A percentile compares a stretch with the other conserved stretches of the same genome.
These are phyloP conservation scores for Euwallacea similis DNA, from an alignment of 1,140 invertebrate species.

Conservation along the genomic window DNA sequence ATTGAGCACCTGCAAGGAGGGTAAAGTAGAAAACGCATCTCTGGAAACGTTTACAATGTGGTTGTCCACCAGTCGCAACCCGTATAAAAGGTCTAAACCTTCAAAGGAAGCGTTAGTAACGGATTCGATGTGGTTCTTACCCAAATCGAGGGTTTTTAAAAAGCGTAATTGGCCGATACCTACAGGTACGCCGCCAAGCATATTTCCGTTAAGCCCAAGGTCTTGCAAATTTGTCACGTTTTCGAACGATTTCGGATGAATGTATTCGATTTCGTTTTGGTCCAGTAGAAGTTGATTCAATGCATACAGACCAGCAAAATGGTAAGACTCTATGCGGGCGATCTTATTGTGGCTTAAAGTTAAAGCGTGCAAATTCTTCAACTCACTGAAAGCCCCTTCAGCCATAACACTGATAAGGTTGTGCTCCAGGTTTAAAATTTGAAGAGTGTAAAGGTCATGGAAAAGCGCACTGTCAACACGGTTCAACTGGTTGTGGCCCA, in stretches of 20 bases:
- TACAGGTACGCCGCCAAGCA: conserved; percentile 69
- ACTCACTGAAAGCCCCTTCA: conserved; percentile 71
- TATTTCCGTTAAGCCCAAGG: conserved; percentile 76
- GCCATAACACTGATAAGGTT: conserved; percentile 74
- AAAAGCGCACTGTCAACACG: conserved; percentile 73
- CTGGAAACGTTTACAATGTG: conserved; percentile 66
- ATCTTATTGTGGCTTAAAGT: conserved; percentile 75
- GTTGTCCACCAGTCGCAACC: conserved; percentile 68
- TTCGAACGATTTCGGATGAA: conserved; percentile 74
- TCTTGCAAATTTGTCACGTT: conserved; percentile 81
- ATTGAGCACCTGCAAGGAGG: conserved; percentile 68
- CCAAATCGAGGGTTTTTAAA: conserved; percentile 75
- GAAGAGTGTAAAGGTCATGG: conserved; percentile 73
- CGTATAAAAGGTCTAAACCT: conserved; percentile 65
- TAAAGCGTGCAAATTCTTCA: conserved; percentile 76
- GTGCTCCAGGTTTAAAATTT: conserved; percentile 74
- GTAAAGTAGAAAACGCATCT: conserved; percentile 67
- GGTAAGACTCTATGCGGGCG: conserved; percentile 65
- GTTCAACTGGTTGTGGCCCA: conserved; percentile 72
- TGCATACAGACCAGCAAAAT: conserved; percentile 72
- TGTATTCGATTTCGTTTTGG: conserved; percentile 69
- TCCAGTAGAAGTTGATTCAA: conserved; percentile 75
- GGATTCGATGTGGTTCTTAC: conserved; percentile 72
- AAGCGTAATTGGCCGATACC: conserved; percentile 68
- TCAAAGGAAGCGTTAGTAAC: conserved; percentile 64